Conservation (phyloP, 1,140 invertebrate species). For the Ips nitidus region DNA sequence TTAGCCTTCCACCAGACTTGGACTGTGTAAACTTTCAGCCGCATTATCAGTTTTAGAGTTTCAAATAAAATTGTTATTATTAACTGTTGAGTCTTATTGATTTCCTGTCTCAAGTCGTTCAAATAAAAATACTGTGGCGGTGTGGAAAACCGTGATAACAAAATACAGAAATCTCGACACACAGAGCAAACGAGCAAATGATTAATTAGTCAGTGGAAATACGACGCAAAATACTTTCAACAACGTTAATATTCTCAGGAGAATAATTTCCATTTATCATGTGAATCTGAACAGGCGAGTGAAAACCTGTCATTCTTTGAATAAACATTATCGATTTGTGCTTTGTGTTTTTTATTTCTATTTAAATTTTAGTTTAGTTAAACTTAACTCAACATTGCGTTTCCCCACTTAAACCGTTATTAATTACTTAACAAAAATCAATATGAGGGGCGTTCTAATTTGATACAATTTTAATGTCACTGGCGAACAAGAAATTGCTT, state of each 20-base stretch:
- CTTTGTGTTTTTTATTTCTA: not conserved
- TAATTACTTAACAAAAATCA: constrained; percentile 13
- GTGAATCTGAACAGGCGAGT: constrained; percentile 3
- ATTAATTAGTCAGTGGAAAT: constrained; percentile 7
- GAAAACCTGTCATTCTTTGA: constrained; percentile 9
- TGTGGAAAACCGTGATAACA: not conserved
- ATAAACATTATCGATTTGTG: not conserved
- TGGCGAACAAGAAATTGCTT: constrained; percentile 8
- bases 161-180: not conserved
- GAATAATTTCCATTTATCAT: constrained; percentile 12
- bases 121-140: not conserved
- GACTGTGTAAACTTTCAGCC: not conserved
- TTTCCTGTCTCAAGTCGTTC: not conserved
- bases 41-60: no score
- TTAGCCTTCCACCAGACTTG: constrained; percentile 5
- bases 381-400: no score
- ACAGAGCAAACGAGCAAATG: constrained; percentile 4
- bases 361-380: no score
- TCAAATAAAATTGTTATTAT: no score
- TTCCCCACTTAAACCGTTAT: not conserved
- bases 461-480: constrained; percentile 12
- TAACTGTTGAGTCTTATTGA: not conserved
- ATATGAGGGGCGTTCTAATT: constrained; percentile 4
- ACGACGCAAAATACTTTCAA: not conserved
- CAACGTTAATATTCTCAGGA: constrained; percentile 5